Base-by-base conservation (phyloP, 2,888 invertebrate genomes). In the Xestia rhomboidea region DNA sequence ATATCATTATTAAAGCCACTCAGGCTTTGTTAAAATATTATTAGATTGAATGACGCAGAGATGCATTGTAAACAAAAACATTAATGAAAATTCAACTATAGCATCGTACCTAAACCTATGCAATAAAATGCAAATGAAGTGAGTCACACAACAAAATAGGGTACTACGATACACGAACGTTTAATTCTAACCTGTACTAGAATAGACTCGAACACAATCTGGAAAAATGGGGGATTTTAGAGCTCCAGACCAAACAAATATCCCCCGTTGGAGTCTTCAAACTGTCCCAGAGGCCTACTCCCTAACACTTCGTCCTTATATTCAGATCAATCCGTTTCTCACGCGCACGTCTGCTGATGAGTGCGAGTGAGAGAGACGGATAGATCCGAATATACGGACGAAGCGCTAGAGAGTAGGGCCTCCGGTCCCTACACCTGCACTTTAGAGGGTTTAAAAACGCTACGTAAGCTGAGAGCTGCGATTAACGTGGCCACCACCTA, bases 21-120 rank as follows among this genome's bases (percentile, higher is more conserved):
- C 21, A 74, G 49, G 18, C 41, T 49, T 34, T 57, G 24, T 49
- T 38, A 44, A 13, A 38, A 38, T 34, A 51, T 46, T 72, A 64
- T 51, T 72, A 81, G 13, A 76, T 60, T 66, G 2, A n/a, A 46
- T 81, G 81, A 81, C 81, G 81, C 27, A 69, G 24, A 46, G 30
- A n/a, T 62, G 72, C 68, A 69, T 66, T 24, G 64, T 69, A 69
- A 81, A 81, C 68, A 76, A 62, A 54, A 49, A 30, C 63, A 72
- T 60, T 38, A 63, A 38, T 54, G 54, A 13, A 27, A 30, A 54
- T 51, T 18, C 24, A 24, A 27, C 41, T 0, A 34, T 41, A 73
- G 27, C 7, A 49, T 41, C 24, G 18, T 15, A n/a, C n/a, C n/a
- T n/a, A n/a, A n/a, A n/a, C n/a, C n/a, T n/a, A 38, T 27, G 57